Percentiles rank a stretch among this genome's conserved stretches.
Evolutionary conservation across 2,888 invertebrate genomes (phyloP).

Genomic region (Atethmia centrago): DNA sequence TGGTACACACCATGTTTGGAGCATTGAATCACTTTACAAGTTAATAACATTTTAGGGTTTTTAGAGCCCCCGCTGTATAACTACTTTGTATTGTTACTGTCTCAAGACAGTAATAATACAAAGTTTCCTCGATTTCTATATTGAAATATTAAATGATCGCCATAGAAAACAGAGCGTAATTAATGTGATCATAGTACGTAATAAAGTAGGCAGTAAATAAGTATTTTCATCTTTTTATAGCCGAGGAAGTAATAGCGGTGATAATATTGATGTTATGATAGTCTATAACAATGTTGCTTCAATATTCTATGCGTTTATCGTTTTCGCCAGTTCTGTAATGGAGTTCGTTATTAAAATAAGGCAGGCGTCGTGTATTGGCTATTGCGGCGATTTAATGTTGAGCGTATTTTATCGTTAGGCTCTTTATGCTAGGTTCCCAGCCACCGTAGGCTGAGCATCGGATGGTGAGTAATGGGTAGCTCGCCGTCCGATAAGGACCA

Average conservation of each 20-base stretch:
- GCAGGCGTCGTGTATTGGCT: constrained; percentile 48
- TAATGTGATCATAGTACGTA: constrained; percentile 77
- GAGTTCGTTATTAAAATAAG: constrained; percentile 55
- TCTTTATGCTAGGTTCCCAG: too few species aligned
- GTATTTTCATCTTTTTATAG: constrained; percentile 80
- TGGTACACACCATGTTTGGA: constrained; percentile 14
- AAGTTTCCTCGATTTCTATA: constrained; percentile 68
- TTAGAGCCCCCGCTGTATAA: constrained; percentile 30
- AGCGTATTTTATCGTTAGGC: constrained; percentile 21
- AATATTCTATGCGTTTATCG: constrained; percentile 76
- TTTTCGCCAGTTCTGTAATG: constrained; percentile 63
- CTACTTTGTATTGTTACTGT: constrained; percentile 2
- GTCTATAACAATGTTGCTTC: constrained; percentile 74
- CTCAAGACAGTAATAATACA: constrained; percentile 57
- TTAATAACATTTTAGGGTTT: constrained; percentile 44
- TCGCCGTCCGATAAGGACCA: too few species aligned
- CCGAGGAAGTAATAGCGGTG: constrained; percentile 69
- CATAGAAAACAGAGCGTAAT: constrained; percentile 77
- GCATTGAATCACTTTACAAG: constrained; percentile 53
- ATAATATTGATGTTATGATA: constrained; percentile 76
- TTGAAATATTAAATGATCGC: constrained; percentile 73
- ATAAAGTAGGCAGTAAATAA: constrained; percentile 81
- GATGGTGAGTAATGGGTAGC: too few species aligned
- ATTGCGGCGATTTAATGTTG: constrained; percentile 35
- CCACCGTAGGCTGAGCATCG: too few species aligned